These are phyloP conservation scores for Dicyrtoma fusca DNA, from an alignment of 2,888 invertebrate genomes.

Conservation along the genomic window DNA sequence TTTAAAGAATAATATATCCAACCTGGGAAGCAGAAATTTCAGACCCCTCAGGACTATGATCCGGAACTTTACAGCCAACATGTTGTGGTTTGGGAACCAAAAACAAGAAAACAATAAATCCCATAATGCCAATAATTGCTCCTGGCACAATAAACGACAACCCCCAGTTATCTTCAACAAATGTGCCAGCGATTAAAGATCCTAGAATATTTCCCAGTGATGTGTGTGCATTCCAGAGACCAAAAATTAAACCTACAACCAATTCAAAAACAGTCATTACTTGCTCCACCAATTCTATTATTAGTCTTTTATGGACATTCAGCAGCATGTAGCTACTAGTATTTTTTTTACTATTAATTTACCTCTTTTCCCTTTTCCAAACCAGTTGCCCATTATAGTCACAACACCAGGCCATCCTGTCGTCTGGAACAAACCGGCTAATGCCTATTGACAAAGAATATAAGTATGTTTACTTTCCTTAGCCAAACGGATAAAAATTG, in stretches of 20 bases:
- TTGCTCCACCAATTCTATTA: neutral
- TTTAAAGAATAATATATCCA: neutral
- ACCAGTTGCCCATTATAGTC: constrained; percentile 93
- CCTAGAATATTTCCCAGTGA: constrained; percentile 94
- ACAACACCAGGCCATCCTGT: constrained; percentile 98
- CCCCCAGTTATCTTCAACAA: constrained; percentile 86
- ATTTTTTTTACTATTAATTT: constrained; percentile 1
- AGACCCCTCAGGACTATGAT: constrained; percentile 51
- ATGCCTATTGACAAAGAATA: constrained; percentile 63
- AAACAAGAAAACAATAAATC: constrained; percentile 78
- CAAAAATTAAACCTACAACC: constrained; percentile 75
- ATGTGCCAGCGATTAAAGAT: constrained; percentile 82
- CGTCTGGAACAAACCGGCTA: constrained; percentile 86
- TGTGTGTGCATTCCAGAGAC: constrained; percentile 96
- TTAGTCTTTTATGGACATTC: neutral
- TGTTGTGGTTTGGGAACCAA: constrained; percentile 79
- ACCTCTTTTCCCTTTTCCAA: constrained; percentile 86
- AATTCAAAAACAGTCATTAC: neutral
- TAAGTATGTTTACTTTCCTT: neutral
- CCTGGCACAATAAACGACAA: constrained; percentile 86
- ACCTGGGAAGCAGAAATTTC: constrained; percentile 17
- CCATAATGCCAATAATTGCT: constrained; percentile 73
- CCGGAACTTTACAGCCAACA: constrained; percentile 68
- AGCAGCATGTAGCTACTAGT: neutral
- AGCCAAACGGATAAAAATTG: neutral